Evolutionary conservation across 2,113 vertebrate genomes (phyloP).

Genomic region (Esox niger): DNA sequence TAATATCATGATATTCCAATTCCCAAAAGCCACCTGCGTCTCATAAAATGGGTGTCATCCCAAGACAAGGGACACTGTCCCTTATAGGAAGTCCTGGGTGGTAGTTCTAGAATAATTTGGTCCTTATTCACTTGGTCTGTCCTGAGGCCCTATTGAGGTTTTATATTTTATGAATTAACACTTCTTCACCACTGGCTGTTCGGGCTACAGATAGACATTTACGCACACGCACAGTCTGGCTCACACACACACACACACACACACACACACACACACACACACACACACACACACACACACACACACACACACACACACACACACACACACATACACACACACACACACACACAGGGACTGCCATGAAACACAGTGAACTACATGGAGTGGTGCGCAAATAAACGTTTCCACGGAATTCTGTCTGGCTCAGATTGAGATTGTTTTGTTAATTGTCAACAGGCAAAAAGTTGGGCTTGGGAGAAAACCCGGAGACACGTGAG

Average conservation of each 20-base stretch:
- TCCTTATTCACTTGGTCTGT: neutral
- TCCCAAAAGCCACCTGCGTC: too few species aligned
- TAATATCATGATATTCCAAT: too few species aligned
- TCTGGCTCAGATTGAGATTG: constrained; percentile 18
- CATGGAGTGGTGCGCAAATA: neutral
- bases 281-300: constrained; percentile 6
- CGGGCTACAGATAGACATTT: too few species aligned
- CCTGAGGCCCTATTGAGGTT: neutral
- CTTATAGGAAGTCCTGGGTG: neutral
- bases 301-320: neutral
- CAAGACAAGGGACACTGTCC: too few species aligned
- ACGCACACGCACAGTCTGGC: too few species aligned
- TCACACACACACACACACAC: constrained; percentile 9
- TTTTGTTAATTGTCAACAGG: constrained; percentile 32
- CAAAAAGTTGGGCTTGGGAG: constrained; percentile 28
- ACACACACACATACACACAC: neutral
- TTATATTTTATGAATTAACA: constrained; percentile 20
- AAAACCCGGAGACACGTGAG: neutral
- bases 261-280: constrained; percentile 6
- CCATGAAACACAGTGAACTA: constrained; percentile 9
- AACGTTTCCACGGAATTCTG: constrained; percentile 2
- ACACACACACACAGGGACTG: constrained; percentile 19
- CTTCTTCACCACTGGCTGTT: constrained; percentile 1
- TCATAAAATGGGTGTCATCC: too few species aligned
- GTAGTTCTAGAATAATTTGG: neutral